Evolutionary conservation across 2,888 invertebrate genomes (phyloP).

Genomic region (Leucophenga montana): DNA sequence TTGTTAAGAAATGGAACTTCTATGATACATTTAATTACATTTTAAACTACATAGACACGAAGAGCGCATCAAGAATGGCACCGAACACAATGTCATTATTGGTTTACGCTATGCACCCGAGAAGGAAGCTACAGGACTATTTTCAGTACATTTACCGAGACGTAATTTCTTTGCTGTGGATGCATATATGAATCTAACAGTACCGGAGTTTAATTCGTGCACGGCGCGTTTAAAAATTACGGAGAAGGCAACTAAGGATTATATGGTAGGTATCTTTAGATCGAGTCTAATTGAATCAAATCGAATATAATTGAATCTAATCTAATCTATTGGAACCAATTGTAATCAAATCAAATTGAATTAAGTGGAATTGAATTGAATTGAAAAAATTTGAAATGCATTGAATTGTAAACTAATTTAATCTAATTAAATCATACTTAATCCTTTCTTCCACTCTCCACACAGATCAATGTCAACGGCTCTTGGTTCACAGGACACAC

Average conservation of each 20-base stretch:
- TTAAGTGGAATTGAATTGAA: too few relatives aligned
- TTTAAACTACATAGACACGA: constrained; percentile 62
- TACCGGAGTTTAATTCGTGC: constrained; percentile 84
- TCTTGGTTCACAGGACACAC: constrained; percentile 85
- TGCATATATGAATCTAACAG: constrained; percentile 81
- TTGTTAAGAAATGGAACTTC: not conserved
- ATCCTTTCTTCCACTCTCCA: not conserved
- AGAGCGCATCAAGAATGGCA: constrained; percentile 73
- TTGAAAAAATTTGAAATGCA: too few relatives aligned
- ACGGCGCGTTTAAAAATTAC: constrained; percentile 80
- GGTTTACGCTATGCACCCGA: constrained; percentile 77
- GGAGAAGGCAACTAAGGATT: constrained; percentile 79
- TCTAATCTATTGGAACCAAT: too few relatives aligned
- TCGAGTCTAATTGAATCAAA: too few relatives aligned
- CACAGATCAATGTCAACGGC: constrained; percentile 80
- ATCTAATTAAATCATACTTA: not conserved
- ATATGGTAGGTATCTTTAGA: constrained; percentile 75
- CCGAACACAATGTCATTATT: constrained; percentile 75
- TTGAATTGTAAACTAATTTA: not conserved
- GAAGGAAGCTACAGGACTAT: constrained; percentile 76
- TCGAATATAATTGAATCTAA: not conserved
- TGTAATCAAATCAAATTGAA: not conserved
- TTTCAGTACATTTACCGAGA: constrained; percentile 79
- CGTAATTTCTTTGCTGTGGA: constrained; percentile 80
- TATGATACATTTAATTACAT: not conserved